A percentile compares a stretch with the other conserved stretches of the same genome.
Evolutionary conservation across 1,140 invertebrate species (phyloP).

Genomic region (Leptinotarsa lineolata): DNA sequence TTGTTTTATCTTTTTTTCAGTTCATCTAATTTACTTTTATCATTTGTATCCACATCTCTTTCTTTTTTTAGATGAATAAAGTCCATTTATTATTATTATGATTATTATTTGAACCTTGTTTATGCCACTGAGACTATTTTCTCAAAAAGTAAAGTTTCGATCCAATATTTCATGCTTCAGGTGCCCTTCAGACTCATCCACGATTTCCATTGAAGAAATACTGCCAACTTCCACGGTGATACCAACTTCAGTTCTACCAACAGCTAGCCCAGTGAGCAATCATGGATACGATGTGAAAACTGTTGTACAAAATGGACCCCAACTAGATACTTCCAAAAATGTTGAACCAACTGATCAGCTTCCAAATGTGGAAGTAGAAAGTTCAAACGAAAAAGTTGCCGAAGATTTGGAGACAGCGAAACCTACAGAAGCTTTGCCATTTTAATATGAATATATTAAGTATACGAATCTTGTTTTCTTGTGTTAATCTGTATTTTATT

Average conservation of each 20-base stretch:
- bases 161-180: neutral
- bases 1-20: no score
- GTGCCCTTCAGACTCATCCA: neutral
- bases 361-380: neutral
- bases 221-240: constrained; percentile 1
- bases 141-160: no score
- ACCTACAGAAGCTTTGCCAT: constrained; percentile 11
- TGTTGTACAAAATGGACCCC: neutral
- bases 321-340: neutral
- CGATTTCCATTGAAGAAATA: constrained; percentile 11
- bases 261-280: neutral
- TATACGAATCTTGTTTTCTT: no score
- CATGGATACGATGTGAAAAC: neutral
- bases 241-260: neutral
- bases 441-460: neutral
- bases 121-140: no score
- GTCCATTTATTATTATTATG: no score
- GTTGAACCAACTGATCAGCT: neutral
- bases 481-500: no score
- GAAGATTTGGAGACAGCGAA: neutral
- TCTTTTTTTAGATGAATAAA: no score
- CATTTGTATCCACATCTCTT: no score
- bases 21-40: no score
- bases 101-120: no score
- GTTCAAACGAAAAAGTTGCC: neutral